These are phyloP conservation scores for Nothocercus nigrocapillus DNA, from an alignment of 2,113 vertebrate species.

Conservation along the genomic window DNA sequence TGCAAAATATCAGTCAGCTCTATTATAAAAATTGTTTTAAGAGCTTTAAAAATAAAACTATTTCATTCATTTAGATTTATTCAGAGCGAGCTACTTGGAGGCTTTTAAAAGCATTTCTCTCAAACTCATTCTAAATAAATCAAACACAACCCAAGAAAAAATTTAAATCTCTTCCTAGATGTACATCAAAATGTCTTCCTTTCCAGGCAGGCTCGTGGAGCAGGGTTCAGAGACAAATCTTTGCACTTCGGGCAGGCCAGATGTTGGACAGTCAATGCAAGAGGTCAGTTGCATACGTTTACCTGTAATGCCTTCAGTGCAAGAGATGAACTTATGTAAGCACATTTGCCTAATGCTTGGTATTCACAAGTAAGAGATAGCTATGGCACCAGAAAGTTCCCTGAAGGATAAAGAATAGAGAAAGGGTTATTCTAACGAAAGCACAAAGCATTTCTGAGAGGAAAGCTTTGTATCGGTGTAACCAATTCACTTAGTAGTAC, in stretches of 20 bases:
- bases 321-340: not conserved
- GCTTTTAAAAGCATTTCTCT: not conserved
- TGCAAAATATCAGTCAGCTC: not conserved
- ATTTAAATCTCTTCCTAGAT: not conserved
- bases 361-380: not conserved
- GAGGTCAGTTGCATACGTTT: not conserved
- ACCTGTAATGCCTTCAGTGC: not conserved
- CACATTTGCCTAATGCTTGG: not conserved
- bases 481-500: not conserved
- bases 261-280: not conserved
- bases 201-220: not conserved
- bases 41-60: not conserved
- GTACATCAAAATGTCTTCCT: not conserved
- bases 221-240: not conserved
- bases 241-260: not conserved
- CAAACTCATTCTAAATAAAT: not conserved
- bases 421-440: not conserved
- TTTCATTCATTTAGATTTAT: not conserved
- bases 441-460: not conserved
- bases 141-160: not conserved
- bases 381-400: not conserved
- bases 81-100: not conserved
- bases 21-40: not conserved
- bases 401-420: not conserved
- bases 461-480: not conserved